Base-by-base conservation (phyloP, 2,113 vertebrate genomes). In the Chionodraco myersi region DNA sequence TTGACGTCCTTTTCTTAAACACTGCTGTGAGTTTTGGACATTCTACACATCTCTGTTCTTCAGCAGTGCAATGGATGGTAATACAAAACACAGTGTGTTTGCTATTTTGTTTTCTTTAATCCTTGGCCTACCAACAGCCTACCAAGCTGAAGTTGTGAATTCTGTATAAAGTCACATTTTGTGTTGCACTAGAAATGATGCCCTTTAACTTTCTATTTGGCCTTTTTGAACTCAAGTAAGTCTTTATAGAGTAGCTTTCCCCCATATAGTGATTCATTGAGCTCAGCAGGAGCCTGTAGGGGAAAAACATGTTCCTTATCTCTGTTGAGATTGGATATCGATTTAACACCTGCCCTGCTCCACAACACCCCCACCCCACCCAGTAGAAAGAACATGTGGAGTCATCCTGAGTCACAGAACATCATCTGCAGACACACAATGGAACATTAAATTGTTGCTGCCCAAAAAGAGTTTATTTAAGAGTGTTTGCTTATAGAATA, bases 261-360 rank as follows among this genome's bases (percentile, higher is more conserved):
- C 11, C 11, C 60, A 59, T 77, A 86, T 88, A 91, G 84, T 91
- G 85, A 91, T 91, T 89, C 74, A 88, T 82, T 81, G 76, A 82
- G 69, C 77, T 82, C 82, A 76, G 79, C 81, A 65, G 82, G 77
- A 80, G 88, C 74, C 82, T 10, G 26, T 45, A 83, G 85, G 76
- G 68, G 67, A 4, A 30, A 63, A 79, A 79, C 45, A 74, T 86
- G 85, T 86, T 89, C 87, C 90, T 83, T 89, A 88, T 90, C 89
- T 85, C 82, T 74, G 87, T 77, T 88, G 90, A 92, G 92, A 94
- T 93, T 93, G 80, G 82, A 86, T 92, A 93, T 94, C 68, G 91
- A 94, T 93, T 93, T 91, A 7, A 52, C 65, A 86, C 82, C 86
- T 86, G 73, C 79, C 74, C 83, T 66, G 64, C 82, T 87, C 65